phyloP scores from a whole-genome alignment of 1,140 invertebrate species.

The Dreissena rostriformis region DNA sequence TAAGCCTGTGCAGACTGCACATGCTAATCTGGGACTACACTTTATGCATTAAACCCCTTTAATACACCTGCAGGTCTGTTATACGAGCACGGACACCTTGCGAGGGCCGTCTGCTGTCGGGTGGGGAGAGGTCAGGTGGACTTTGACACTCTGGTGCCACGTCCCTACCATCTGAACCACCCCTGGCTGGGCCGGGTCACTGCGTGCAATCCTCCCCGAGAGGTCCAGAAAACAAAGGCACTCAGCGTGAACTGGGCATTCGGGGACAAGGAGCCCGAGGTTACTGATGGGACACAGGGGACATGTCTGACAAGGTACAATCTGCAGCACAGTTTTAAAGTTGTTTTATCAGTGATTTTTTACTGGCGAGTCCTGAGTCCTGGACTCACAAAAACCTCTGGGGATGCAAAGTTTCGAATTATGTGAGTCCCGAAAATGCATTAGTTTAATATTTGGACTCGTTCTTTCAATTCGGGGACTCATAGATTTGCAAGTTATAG shows the following conservation, averaged over 20 bases:
- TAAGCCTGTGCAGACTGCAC: too few species aligned
- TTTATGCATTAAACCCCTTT: too few species aligned
- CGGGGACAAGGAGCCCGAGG: constrained; percentile 77
- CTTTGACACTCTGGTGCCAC: constrained; percentile 72
- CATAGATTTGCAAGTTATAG: too few species aligned
- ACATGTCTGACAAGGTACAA: constrained; percentile 75
- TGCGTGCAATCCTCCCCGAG: constrained; percentile 79
- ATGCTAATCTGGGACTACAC: too few species aligned
- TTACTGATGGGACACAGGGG: constrained; percentile 80
- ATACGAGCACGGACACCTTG: constrained; percentile 81
- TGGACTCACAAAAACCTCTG: too few species aligned
- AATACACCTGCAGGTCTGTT: constrained; percentile 81
- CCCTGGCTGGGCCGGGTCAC: constrained; percentile 81
- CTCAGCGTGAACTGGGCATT: constrained; percentile 81
- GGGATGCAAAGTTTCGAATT: too few species aligned
- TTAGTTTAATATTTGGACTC: too few species aligned
- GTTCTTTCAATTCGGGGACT: too few species aligned
- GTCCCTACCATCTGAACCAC: constrained; percentile 80
- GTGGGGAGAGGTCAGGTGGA: constrained; percentile 75
- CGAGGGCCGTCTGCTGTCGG: constrained; percentile 81
- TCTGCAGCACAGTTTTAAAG: too few species aligned
- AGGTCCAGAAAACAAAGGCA: constrained; percentile 81
- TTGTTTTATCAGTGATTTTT: too few species aligned
- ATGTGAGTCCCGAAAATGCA: too few species aligned
- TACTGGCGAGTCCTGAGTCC: too few species aligned